Percentiles rank a stretch among this genome's conserved stretches.
Conservation (phyloP, 2,888 invertebrate species). For the Sipha maydis region DNA sequence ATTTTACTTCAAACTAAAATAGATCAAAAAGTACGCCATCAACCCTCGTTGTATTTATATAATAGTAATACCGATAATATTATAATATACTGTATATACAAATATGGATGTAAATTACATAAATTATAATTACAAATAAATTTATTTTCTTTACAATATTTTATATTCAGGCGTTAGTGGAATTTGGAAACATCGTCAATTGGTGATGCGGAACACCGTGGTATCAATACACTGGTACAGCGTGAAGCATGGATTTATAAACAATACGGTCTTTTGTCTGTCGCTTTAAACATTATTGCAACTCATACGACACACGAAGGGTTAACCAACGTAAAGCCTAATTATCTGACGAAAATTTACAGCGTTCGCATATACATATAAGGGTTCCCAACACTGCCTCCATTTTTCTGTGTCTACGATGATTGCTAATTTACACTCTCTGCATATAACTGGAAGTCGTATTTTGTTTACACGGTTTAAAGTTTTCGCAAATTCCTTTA, state of each 20-base stretch:
- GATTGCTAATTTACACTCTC: background rate
- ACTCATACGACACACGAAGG: background rate
- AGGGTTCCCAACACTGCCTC: background rate
- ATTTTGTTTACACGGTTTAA: background rate
- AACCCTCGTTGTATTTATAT: background rate
- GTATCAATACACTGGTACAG: background rate
- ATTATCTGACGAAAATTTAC: slow-evolving; percentile 16
- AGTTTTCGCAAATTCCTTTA: background rate
- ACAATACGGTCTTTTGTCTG: background rate
- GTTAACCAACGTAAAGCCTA: background rate
- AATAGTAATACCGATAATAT: background rate
- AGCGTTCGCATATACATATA: background rate
- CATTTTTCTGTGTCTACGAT: background rate
- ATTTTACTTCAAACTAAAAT: background rate
- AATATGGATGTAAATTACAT: background rate
- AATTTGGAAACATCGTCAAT: background rate
- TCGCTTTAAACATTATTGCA: background rate
- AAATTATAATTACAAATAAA: background rate
- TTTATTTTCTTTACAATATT: background rate
- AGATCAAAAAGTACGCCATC: background rate
- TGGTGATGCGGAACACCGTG: background rate
- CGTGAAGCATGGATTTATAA: background rate
- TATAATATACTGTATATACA: background rate
- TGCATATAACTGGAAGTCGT: background rate
- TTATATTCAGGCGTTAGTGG: background rate